Evolutionary conservation across 2,113 vertebrate species (phyloP), one percentile per base, ranked within the genome.

Genomic region (Microtus richardsoni): DNA sequence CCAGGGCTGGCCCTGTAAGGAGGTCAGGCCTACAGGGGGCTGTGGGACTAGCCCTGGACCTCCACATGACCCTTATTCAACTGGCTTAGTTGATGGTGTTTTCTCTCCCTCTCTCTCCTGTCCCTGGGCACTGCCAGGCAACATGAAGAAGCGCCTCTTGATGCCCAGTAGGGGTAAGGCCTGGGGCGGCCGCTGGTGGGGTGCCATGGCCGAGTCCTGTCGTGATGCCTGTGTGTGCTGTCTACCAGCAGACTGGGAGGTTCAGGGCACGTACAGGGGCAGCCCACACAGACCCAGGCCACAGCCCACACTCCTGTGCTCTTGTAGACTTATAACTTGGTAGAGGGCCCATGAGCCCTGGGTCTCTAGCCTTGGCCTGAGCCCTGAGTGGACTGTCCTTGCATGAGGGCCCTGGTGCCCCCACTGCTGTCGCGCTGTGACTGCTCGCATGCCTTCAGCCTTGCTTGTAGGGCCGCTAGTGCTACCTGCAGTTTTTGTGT

Each of bases 141-240:
- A 98, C 98, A 98, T 98, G 98, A 99, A 99, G 99, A 99, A 99
- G 97, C 99, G 99, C 97, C 98, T 99, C 97, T 98, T 99, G 99
- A 99, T 99, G 98, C 98, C 99, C 98, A 98, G 98, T 98, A 98
- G 98, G 98, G 99, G 99, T 99, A 99, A 99, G 99, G 98, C 98
- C 98, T 96, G 79, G 88, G 93, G 94, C 33, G 71, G 97, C 95
- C 85, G 73, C 86, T 22, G 90, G 94, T 14, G 80, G 86, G 89
- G 77, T 30, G 74, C 86, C 94, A 96, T 97, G 97, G 97, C 97
- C 97, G 85, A 28, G 91, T 97, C 96, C 95, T 96, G 97, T 89
- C 96, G 98, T 96, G 97, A 97, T 96, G 98, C 98, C 96, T 97
- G 97, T 97, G 95, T 95, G 92, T 84, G 94, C 95, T 96, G 93